These are phyloP conservation scores for Nezara viridula DNA, from an alignment of 2,888 invertebrate species.

Conservation along the genomic window DNA sequence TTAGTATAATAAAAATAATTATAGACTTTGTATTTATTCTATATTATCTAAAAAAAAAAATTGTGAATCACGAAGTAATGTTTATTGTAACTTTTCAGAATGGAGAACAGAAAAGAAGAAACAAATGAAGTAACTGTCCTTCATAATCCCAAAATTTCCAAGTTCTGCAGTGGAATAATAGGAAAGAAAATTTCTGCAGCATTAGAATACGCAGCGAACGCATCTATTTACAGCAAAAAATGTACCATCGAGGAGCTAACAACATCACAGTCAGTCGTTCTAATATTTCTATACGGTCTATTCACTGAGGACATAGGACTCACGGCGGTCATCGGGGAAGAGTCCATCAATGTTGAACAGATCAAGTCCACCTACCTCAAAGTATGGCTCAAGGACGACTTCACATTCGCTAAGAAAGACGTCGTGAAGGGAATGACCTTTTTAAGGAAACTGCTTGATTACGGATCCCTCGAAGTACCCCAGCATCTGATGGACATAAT, in stretches of 20 bases:
- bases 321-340: background rate
- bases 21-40: too few relatives aligned
- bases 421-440: constrained; percentile 15
- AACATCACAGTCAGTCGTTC: background rate
- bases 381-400: constrained; percentile 15
- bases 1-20: too few relatives aligned
- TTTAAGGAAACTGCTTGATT: background rate
- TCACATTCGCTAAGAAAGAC: background rate
- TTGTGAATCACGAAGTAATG: too few relatives aligned
- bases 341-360: constrained; percentile 7
- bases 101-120: background rate
- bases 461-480: background rate
- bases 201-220: background rate
- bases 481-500: background rate
- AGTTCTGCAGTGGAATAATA: constrained; percentile 24
- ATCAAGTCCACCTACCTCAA: constrained; percentile 15
- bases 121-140: background rate
- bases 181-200: constrained; percentile 30
- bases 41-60: too few relatives aligned
- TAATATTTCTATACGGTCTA: background rate
- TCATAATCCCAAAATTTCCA: constrained; percentile 1
- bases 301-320: constrained; percentile 4
- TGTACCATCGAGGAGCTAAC: constrained; percentile 7
- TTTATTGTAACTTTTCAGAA: background rate
- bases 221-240: background rate